Evolutionary conservation across 37 sponge, comb jelly and placozoan species (phyloP).

Genomic region (Petrosia ficiformis): DNA sequence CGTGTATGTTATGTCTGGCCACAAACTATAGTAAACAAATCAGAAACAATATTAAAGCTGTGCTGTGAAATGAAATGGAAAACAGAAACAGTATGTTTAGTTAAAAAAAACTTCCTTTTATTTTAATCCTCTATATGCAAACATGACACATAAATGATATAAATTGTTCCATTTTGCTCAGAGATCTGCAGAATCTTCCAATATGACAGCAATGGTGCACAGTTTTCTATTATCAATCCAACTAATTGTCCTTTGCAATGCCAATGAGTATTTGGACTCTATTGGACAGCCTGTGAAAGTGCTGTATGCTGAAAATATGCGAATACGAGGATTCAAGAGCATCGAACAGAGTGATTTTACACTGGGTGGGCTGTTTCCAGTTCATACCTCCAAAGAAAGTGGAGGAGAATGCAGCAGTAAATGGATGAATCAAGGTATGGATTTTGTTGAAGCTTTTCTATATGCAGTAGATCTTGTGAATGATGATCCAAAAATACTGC

Average conservation of each 20-base stretch:
- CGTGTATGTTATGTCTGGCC: too few relatives aligned
- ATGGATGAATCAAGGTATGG: conserved; percentile 14
- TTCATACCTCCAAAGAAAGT: conserved; percentile 6
- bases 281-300: background rate
- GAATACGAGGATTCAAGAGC: background rate
- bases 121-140: too few relatives aligned
- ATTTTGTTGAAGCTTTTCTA: conserved; percentile 77
- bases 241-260: too few relatives aligned
- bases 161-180: too few relatives aligned
- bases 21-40: too few relatives aligned
- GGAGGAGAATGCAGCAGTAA: conserved; percentile 1
- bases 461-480: conserved; percentile 68
- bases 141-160: too few relatives aligned
- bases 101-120: too few relatives aligned
- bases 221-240: background rate
- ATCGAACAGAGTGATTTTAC: conserved; percentile 33
- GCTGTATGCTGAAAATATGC: background rate
- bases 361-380: conserved; percentile 78
- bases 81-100: too few relatives aligned
- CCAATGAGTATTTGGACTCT: too few relatives aligned
- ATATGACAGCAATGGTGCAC: background rate
- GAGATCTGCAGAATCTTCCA: too few relatives aligned
- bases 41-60: too few relatives aligned
- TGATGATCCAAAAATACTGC: conserved; percentile 34
- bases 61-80: too few relatives aligned